A percentile compares a stretch with the other conserved stretches of the same genome.
These are phyloP conservation scores for Peromyscus attwateri DNA, from an alignment of 2,797 vertebrate species.

Conservation along the genomic window DNA sequence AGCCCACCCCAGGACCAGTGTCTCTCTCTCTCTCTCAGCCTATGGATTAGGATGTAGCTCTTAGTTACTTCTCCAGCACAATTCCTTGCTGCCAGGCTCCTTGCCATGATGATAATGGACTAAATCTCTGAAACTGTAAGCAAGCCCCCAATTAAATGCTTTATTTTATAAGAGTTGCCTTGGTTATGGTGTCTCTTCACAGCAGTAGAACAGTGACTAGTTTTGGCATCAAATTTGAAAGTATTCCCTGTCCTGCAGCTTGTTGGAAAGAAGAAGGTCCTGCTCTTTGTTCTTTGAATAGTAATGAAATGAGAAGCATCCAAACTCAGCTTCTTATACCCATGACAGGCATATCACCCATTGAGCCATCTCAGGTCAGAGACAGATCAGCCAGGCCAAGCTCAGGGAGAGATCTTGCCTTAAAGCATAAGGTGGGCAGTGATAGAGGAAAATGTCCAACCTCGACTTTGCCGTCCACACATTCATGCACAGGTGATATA, in stretches of 20 bases:
- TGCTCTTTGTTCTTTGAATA: not conserved
- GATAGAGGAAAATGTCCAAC: not conserved
- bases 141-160: not conserved
- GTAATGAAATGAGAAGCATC: not conserved
- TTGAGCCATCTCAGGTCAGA: not conserved
- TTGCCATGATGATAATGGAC: not conserved
- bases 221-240: not conserved
- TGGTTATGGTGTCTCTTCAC: not conserved
- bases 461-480: not conserved
- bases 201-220: not conserved
- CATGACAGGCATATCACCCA: not conserved
- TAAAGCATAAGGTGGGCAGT: not conserved
- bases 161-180: not conserved
- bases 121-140: not conserved
- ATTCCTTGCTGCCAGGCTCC: not conserved
- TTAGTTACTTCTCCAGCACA: not conserved
- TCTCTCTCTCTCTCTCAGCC: not conserved
- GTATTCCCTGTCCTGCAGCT: not conserved
- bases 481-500: not conserved
- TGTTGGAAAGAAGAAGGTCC: not conserved
- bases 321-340: not conserved
- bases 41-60: not conserved
- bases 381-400: not conserved
- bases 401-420: not conserved
- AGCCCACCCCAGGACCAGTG: not conserved